These are phyloP conservation scores for Stylophora pistillata DNA, from an alignment of 64 coral and sea anemone species.

Conservation along the genomic window DNA sequence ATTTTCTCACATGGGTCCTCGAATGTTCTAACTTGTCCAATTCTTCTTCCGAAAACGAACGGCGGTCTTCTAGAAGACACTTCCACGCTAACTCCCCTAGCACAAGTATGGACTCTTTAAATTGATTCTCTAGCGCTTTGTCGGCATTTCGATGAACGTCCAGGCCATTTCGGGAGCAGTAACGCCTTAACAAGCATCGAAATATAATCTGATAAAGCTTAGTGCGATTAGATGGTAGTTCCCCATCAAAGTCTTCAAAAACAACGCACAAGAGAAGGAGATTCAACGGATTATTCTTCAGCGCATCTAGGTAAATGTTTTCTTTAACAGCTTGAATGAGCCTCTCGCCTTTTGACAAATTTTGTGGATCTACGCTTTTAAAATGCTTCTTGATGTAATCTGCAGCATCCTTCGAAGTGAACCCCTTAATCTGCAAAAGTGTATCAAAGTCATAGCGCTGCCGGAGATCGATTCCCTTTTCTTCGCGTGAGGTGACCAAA, in stretches of 20 bases:
- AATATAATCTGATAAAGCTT: constrained; percentile 1
- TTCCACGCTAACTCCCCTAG: too few species aligned
- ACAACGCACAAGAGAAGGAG: constrained; percentile 50
- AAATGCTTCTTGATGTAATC: constrained; percentile 18
- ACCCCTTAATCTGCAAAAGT: constrained; percentile 25
- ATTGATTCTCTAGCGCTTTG: too few species aligned
- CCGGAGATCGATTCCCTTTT: constrained; percentile 8
- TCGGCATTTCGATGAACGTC: too few species aligned
- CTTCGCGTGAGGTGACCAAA: constrained; percentile 14
- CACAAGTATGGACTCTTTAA: too few species aligned
- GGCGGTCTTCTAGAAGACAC: too few species aligned
- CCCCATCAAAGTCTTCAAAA: constrained; percentile 34
- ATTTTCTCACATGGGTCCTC: background rate
- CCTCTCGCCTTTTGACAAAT: constrained; percentile 7
- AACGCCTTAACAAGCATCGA: background rate
- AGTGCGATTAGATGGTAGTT: constrained; percentile 13
- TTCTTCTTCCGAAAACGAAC: constrained; percentile 8
- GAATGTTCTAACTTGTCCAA: background rate
- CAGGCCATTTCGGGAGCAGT: background rate
- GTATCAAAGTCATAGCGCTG: constrained; percentile 11
- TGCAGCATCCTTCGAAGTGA: background rate
- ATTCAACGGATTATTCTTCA: constrained; percentile 42
- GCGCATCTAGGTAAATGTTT: background rate
- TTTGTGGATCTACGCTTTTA: background rate
- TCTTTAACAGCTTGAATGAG: constrained; percentile 17